Conservation (phyloP, 2,113 vertebrate genomes). For the Mus musculus region GRCm39 chr11:115595501-115596000, state of each 20-base stretch:
- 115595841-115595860: background rate
- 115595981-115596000: too few species aligned
- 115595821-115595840: rapidly evolving
- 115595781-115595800: background rate
- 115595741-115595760: background rate
- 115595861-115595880: background rate
- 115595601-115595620: too few species aligned
- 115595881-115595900: too few species aligned
- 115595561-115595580: background rate
- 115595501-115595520: background rate
- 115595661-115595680: background rate
- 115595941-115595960: too few species aligned
- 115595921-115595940: too few species aligned
- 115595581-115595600: background rate
- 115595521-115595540: background rate
- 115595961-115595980: too few species aligned
- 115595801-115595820: background rate
- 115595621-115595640: background rate
- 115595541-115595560: background rate
- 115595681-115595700: too few species aligned
- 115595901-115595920: too few species aligned
- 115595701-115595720: background rate
- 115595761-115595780: too few species aligned
- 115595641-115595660: background rate
- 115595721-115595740: background rate